A percentile compares a stretch with the other conserved stretches of the same genome.
These are phyloP conservation scores for Sweltsa coloradensis DNA, from an alignment of 1,140 invertebrate genomes.

Conservation along the genomic window DNA sequence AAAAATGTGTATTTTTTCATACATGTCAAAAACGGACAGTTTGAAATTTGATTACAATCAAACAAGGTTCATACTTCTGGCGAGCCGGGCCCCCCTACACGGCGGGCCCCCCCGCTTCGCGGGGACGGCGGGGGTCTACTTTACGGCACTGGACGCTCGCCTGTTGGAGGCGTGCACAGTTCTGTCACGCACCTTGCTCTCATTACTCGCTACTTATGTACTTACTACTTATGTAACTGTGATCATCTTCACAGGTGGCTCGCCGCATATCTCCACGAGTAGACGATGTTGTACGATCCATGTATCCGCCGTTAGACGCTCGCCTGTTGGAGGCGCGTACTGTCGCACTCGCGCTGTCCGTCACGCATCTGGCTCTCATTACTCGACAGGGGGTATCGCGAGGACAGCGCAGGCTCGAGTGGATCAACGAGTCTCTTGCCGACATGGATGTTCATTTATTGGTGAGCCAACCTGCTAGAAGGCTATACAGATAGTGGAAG, in stretches of 20 bases:
- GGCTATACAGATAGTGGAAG: too few relatives aligned
- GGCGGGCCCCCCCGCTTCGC: too few relatives aligned
- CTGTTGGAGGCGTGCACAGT: slow-evolving; percentile 56
- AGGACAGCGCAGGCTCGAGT: slow-evolving; percentile 38
- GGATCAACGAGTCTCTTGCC: slow-evolving; percentile 52
- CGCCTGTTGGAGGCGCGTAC: slow-evolving; percentile 56
- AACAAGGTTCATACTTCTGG: too few relatives aligned
- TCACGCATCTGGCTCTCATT: slow-evolving; percentile 50
- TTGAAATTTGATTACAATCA: too few relatives aligned
- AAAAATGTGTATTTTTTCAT: too few relatives aligned
- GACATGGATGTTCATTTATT: slow-evolving; percentile 56
- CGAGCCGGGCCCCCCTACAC: too few relatives aligned
- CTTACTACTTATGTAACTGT: too few relatives aligned
- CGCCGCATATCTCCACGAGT: slow-evolving; percentile 53
- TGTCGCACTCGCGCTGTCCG: slow-evolving; percentile 51
- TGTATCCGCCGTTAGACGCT: slow-evolving; percentile 61
- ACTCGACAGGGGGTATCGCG: slow-evolving; percentile 38
- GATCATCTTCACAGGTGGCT: slow-evolving; percentile 35
- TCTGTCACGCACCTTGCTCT: slow-evolving; percentile 52
- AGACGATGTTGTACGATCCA: slow-evolving; percentile 57
- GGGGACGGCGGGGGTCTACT: too few relatives aligned
- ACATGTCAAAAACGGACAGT: too few relatives aligned
- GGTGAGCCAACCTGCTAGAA: slow-evolving; percentile 28
- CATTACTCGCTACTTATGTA: slow-evolving; percentile 40
- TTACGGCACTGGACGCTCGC: too few relatives aligned